phyloP scores from a whole-genome alignment of 1,140 invertebrate genomes.

The Eueides isabella region DNA sequence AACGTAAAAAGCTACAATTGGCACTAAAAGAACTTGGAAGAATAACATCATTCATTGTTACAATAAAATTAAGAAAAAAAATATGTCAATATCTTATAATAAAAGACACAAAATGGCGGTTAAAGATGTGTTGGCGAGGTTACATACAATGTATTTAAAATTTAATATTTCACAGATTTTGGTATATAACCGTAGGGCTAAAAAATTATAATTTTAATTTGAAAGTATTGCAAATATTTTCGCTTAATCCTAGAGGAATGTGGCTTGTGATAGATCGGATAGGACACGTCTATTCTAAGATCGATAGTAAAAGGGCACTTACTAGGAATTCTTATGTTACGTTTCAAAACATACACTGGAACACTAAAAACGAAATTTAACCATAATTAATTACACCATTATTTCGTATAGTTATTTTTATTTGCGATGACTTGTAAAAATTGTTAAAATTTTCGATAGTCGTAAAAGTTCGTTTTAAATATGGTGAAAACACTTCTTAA shows the following conservation, averaged over 20 bases:
- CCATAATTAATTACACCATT: not conserved
- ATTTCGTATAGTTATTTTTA: not conserved
- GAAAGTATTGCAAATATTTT: slow-evolving; percentile 18
- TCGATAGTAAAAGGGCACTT: slow-evolving; percentile 72
- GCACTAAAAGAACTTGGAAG: slow-evolving; percentile 9
- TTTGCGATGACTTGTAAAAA: too few species aligned
- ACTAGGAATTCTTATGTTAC: slow-evolving; percentile 56
- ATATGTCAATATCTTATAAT: not conserved
- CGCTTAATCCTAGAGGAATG: slow-evolving; percentile 77
- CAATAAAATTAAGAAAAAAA: slow-evolving; percentile 1
- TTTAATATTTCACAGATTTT: not conserved
- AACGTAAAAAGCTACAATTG: slow-evolving; percentile 5
- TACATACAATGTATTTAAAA: not conserved
- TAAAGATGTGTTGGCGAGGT: slow-evolving; percentile 5
- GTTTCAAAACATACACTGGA: not conserved
- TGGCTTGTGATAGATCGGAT: slow-evolving; percentile 56
- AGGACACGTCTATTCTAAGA: slow-evolving; percentile 48
- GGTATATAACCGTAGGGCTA: not conserved
- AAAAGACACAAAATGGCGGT: slow-evolving; percentile 1
- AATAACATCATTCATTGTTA: not conserved
- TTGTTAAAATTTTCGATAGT: too few species aligned
- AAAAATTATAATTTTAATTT: not conserved
- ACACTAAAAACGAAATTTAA: slow-evolving; percentile 1
- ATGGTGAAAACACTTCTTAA: too few species aligned
- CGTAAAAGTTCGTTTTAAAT: too few species aligned